A percentile compares a stretch with the other conserved stretches of the same genome.
Conservation (phyloP, 2,888 invertebrate species). For the Lasioglossum vierecki region DNA sequence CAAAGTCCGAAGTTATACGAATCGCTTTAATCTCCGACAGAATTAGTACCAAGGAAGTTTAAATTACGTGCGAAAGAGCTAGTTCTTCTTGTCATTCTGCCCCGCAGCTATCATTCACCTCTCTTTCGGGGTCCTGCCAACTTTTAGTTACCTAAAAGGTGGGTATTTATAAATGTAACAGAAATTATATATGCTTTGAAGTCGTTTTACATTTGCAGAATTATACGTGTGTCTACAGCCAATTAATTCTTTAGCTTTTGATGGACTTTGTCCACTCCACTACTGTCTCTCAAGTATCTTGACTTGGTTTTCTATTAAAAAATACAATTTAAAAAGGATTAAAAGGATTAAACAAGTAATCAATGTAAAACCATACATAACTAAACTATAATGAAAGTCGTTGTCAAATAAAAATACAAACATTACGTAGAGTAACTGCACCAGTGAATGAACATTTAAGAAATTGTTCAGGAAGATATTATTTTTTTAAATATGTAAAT, state of each 20-base stretch:
- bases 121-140: not conserved
- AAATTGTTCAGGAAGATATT: no score
- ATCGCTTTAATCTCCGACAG: conserved; percentile 53
- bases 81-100: conserved; percentile 30
- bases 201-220: not conserved
- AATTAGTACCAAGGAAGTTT: conserved; percentile 57
- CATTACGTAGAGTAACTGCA: no score
- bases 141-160: not conserved
- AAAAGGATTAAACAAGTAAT: not conserved
- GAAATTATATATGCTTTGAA: no score
- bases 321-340: no score
- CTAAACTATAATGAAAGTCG: no score
- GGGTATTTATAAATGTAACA: not conserved
- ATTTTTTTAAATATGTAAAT: no score
- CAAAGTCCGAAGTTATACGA: conserved; percentile 5
- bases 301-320: not conserved
- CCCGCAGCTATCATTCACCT: not conserved
- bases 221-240: not conserved
- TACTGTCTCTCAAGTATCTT: not conserved
- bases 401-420: no score
- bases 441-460: no score
- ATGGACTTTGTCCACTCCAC: not conserved
- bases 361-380: not conserved
- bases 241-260: not conserved
- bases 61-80: conserved; percentile 67